Percentiles rank a stretch among this genome's conserved stretches.
These are phyloP conservation scores for Arctia plantaginis DNA, from an alignment of 2,888 invertebrate species.

Conservation along the genomic window DNA sequence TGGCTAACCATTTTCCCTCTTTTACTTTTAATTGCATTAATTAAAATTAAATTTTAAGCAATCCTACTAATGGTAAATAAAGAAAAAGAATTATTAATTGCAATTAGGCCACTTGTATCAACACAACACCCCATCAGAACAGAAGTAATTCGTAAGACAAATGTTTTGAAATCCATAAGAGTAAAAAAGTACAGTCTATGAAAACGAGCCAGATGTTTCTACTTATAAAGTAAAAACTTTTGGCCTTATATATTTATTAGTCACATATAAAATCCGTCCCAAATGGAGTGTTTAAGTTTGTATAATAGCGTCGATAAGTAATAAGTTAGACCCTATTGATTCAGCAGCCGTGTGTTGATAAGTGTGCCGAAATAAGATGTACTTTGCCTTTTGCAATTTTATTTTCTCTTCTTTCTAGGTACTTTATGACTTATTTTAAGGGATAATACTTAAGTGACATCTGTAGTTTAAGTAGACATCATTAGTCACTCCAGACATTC, in stretches of 20 bases:
- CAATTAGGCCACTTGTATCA: no score
- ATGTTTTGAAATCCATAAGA: no score
- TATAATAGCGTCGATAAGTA: background rate
- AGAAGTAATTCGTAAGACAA: no score
- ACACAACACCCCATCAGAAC: no score
- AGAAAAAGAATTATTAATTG: no score
- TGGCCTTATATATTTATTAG: background rate
- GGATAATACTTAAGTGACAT: background rate
- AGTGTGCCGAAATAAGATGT: background rate
- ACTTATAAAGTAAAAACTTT: background rate
- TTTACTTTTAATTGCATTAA: no score
- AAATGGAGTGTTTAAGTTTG: background rate
- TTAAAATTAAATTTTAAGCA: no score
- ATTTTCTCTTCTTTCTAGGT: background rate
- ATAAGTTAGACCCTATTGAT: background rate
- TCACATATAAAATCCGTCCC: background rate
- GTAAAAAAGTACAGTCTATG: no score
- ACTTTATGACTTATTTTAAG: background rate
- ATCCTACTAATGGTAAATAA: no score
- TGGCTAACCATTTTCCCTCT: no score
- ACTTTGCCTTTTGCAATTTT: background rate
- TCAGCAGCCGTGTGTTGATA: background rate
- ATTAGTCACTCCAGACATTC: background rate
- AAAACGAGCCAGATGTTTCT: background rate
- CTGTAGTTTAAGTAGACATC: no score